Percentiles rank a stretch among this genome's conserved stretches.
phyloP scores from a whole-genome alignment of 1,140 invertebrate species.

The Euwallacea similis region DNA sequence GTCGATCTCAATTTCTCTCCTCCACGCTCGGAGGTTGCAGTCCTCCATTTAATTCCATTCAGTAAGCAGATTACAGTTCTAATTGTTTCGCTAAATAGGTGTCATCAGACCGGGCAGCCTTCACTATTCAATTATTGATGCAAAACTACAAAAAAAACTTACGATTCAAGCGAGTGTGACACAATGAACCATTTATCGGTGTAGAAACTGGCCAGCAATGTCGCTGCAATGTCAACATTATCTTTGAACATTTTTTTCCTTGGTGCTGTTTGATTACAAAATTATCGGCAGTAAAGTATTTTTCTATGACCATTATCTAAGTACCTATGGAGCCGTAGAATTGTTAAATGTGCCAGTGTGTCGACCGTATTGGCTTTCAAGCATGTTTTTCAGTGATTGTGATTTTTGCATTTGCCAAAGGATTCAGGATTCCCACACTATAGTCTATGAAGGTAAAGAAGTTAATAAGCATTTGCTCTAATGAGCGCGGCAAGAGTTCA shows the following conservation, averaged over 20 bases:
- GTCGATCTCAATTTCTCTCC: too few relatives aligned
- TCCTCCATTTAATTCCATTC: too few relatives aligned
- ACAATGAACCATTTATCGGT: not conserved
- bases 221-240: slow-evolving; percentile 20
- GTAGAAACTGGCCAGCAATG: not conserved
- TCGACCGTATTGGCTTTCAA: not conserved
- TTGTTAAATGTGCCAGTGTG: not conserved
- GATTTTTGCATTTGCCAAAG: slow-evolving; percentile 25
- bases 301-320: slow-evolving; percentile 2
- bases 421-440: slow-evolving; percentile 20
- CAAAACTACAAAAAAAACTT: not conserved
- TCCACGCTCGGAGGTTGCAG: too few relatives aligned
- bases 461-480: not conserved
- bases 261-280: slow-evolving; percentile 28
- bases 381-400: slow-evolving; percentile 23
- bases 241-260: slow-evolving; percentile 20
- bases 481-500: not conserved
- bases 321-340: not conserved
- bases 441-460: slow-evolving; percentile 20
- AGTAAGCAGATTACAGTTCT: too few relatives aligned
- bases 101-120: not conserved
- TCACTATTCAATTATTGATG: not conserved
- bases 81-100: not conserved
- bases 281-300: slow-evolving; percentile 24
- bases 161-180: not conserved